A percentile compares a stretch with the other conserved stretches of the same genome.
Evolutionary conservation across 2,888 invertebrate species (phyloP).

Genomic region (Cylindroiulus punctatus): DNA sequence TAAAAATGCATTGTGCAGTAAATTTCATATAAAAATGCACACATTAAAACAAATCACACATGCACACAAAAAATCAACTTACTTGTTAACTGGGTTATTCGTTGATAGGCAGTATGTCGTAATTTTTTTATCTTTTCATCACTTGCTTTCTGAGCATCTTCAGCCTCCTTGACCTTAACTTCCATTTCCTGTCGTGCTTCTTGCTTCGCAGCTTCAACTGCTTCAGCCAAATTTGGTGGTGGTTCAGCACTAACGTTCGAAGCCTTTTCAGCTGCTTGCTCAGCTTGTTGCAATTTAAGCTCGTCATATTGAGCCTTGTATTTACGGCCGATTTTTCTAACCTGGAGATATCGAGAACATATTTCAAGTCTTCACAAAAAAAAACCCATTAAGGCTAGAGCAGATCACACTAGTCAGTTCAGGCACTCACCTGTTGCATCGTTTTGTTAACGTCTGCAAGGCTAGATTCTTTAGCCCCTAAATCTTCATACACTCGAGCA

Average conservation of each 20-base stretch:
- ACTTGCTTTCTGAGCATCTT: slow-evolving; percentile 59
- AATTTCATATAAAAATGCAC: not conserved
- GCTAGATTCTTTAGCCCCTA: slow-evolving; percentile 72
- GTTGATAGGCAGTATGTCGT: slow-evolving; percentile 70
- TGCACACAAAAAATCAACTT: not conserved
- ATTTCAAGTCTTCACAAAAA: not conserved
- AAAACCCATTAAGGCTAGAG: slow-evolving; percentile 41
- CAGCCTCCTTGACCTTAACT: slow-evolving; percentile 66
- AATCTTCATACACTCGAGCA: slow-evolving; percentile 16
- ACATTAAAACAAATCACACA: not conserved
- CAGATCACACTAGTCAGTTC: not conserved
- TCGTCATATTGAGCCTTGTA: slow-evolving; percentile 89
- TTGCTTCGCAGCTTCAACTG: slow-evolving; percentile 62
- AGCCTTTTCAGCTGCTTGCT: slow-evolving; percentile 61
- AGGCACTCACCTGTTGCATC: slow-evolving; percentile 65
- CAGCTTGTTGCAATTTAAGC: slow-evolving; percentile 60
- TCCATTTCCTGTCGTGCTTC: slow-evolving; percentile 65
- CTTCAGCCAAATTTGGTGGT: slow-evolving; percentile 58
- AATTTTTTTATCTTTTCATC: slow-evolving; percentile 60
- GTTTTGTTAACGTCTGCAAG: slow-evolving; percentile 75
- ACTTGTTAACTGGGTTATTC: slow-evolving; percentile 75
- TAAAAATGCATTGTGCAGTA: slow-evolving; percentile 47
- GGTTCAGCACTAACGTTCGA: slow-evolving; percentile 65
- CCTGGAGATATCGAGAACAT: slow-evolving; percentile 60
- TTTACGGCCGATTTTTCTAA: slow-evolving; percentile 88